Evolutionary conservation across 53 echinoderm and acorn worm species (phyloP), one percentile per base, ranked within the genome.

Genomic region (Echinometra lucunter): DNA sequence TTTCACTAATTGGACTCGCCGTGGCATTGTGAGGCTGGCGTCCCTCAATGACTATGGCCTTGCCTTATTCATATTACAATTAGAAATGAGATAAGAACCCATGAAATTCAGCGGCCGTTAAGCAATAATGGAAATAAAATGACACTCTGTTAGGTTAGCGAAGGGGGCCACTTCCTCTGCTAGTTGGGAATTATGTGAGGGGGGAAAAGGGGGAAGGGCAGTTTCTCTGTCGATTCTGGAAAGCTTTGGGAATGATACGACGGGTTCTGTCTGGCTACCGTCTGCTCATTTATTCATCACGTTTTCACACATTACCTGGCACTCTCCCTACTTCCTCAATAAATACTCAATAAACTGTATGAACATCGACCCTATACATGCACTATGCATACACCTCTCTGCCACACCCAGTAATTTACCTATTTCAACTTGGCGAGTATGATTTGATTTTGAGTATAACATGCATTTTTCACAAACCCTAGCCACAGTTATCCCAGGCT

Each of bases 31-130:
- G 28, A 21, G 13, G n/a, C 34, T 89, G 37, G 89, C 40, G 60
- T 30, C 89, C 89, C 40, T 89, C 37, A 89, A 15, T 89, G 89
- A 60, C 23, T 37, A 58, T 58, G 89, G 89, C 89, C 89, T 89
- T 89, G 57, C 58, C 18, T 89, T 58, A 57, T 89, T 89, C 60
- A 89, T 58, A 58, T 60, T 89, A 89, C 89, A 89, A 89, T 89
- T 58, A 89, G 60, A 60, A 89, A 58, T 58, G 60, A 89, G 60
- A 60, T 58, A 89, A 89, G 60, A 60, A 35, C 57, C 89, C 89
- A 45, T 85, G 85, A 85, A 85, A 85, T 85, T n/a, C 45, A 85
- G 30, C 4, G 85, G 47, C 85, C 49, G 85, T 47, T 85, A 49
- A 85, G 85, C 85, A 49, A 49, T 85, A 85, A 85, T 85, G 45